Evolutionary conservation across 2,888 invertebrate species (phyloP), one percentile per base, ranked within the genome.

Genomic region (Campoplex nolae): DNA sequence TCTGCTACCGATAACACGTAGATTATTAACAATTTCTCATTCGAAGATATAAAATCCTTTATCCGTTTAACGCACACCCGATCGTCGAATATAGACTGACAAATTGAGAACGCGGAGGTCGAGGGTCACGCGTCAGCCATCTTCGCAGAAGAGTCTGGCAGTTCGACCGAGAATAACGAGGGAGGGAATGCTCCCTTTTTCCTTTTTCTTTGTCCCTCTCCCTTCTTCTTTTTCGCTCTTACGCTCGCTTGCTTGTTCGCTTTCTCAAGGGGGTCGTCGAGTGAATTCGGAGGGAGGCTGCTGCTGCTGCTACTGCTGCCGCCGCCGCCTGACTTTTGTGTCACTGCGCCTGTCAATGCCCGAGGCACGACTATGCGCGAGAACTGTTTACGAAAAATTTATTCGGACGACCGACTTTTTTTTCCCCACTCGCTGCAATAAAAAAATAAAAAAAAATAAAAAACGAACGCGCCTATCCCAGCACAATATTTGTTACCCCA

Each of bases 71-170:
- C n/a, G 38, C 35, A 23, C 45, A 28, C 35, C 4, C 32, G n/a
- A 28, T 11, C 28, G 74, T 7, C 13, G 48, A 54, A 13, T 35
- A 77, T 77, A 62, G 51, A 75, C 75, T 84, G 73, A 73, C 51
- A 58, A 71, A 82, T 77, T 42, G 35, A 48, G 80, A 77, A 73
- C 28, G 73, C 58, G 51, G 76, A 80, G 83, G 77, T 74, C 81
- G 84, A 71, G 84, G 84, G 84, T 87, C 79, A 84, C 78, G 73
- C 62, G 87, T 87, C 87, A 82, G 87, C 87, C 84, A 87, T 87
- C 82, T 87, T 84, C 87, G 82, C 70, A 56, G 68, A 74, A 70
- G 51, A 84, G 62, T 81, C 80, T 73, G 83, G 54, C 79, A 68
- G 56, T 71, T 71, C 70, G 78, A 68, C 48, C 56, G 71, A 51